Evolutionary conservation across 2,888 invertebrate species (phyloP).

Genomic region (Agelastica alni): DNA sequence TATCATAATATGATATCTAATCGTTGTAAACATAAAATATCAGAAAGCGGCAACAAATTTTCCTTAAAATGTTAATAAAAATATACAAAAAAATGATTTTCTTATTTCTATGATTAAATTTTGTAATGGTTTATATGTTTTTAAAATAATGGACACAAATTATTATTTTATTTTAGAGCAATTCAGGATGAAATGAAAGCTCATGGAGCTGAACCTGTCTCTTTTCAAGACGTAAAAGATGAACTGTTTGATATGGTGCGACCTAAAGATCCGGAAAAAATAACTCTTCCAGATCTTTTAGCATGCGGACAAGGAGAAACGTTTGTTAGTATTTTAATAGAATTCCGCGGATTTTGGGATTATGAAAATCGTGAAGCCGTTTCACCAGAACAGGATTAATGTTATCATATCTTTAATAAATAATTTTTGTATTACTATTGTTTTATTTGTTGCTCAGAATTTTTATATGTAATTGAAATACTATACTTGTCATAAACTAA

Average conservation of each 20-base stretch:
- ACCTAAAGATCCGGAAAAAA: slow-evolving; percentile 79
- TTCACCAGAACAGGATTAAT: slow-evolving; percentile 57
- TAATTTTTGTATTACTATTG: background rate
- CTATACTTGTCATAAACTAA: too few relatives aligned
- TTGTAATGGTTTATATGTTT: too few relatives aligned
- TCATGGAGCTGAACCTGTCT: slow-evolving; percentile 87
- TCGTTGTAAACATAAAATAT: too few relatives aligned
- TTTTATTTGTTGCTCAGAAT: background rate
- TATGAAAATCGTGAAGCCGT: slow-evolving; percentile 91
- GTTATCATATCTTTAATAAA: slow-evolving; percentile 4
- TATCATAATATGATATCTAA: too few relatives aligned
- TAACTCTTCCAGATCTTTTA: slow-evolving; percentile 85
- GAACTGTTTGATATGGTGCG: slow-evolving; percentile 98
- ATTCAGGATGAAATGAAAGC: slow-evolving; percentile 89
- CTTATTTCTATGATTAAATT: too few relatives aligned
- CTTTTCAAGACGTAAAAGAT: slow-evolving; percentile 93
- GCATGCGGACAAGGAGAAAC: slow-evolving; percentile 91
- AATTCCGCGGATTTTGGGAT: slow-evolving; percentile 95
- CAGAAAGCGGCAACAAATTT: too few relatives aligned
- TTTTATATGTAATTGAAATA: background rate
- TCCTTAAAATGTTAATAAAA: too few relatives aligned
- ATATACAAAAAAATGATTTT: too few relatives aligned
- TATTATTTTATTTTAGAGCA: slow-evolving; percentile 61
- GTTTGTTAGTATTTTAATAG: slow-evolving; percentile 90
- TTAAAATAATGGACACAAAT: too few relatives aligned